These are phyloP conservation scores for Entomyzon cyanotis DNA, from an alignment of 2,113 vertebrate genomes.

Conservation along the genomic window DNA sequence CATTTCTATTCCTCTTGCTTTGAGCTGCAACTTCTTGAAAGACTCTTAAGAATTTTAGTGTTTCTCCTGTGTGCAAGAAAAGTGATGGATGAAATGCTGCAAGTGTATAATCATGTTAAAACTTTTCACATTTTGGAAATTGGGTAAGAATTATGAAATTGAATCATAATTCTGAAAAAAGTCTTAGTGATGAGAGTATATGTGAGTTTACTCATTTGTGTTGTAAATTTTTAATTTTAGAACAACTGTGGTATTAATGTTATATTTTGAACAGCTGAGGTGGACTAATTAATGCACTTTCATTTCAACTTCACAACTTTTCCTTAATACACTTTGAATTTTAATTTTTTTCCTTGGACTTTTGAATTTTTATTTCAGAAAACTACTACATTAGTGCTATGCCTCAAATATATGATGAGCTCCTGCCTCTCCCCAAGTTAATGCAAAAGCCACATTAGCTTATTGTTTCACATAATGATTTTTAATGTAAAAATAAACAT, in stretches of 20 bases:
- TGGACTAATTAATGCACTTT: background rate
- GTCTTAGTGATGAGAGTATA: background rate
- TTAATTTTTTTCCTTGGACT: background rate
- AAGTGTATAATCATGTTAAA: background rate
- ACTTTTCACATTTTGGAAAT: background rate
- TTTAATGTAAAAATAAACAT: background rate
- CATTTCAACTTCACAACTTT: background rate
- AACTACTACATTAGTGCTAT: fast-evolving
- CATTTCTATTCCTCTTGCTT: background rate
- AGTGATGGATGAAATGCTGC: background rate
- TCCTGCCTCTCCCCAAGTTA: background rate
- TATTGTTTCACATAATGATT: background rate
- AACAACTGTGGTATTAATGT: background rate
- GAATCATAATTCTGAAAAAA: background rate
- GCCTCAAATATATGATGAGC: background rate
- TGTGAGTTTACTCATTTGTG: background rate
- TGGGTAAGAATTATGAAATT: background rate
- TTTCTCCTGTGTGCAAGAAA: background rate
- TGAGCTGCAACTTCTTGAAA: background rate
- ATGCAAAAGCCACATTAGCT: background rate
- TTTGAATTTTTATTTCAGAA: background rate
- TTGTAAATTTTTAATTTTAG: background rate
- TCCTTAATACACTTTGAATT: background rate
- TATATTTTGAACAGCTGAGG: background rate
- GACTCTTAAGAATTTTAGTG: background rate